Evolutionary conservation across 2,797 vertebrate species (phyloP).

Genomic region (Adrianichthys oophorus): DNA sequence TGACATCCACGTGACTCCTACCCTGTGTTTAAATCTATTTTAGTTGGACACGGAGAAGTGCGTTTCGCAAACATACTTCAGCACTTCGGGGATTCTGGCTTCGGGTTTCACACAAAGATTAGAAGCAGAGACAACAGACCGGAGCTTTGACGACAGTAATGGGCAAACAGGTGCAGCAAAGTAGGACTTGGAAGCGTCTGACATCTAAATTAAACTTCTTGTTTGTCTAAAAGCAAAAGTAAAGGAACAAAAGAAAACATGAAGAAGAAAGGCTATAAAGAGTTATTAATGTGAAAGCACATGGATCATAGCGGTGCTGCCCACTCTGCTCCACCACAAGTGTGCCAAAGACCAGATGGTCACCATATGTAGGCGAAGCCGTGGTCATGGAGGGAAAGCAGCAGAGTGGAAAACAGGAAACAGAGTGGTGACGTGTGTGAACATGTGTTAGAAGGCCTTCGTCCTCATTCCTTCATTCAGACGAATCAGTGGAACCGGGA

Average conservation of each 20-base stretch:
- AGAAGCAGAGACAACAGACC: constrained; percentile 22
- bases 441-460: constrained; percentile 44
- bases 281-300: constrained; percentile 68
- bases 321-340: constrained; percentile 53
- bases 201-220: background rate
- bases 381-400: constrained; percentile 46
- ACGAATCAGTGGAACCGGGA: constrained; percentile 19
- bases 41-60: constrained; percentile 53
- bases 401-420: constrained; percentile 52
- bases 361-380: constrained; percentile 74
- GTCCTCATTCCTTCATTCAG: constrained; percentile 19
- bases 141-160: constrained; percentile 3
- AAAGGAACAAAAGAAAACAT: background rate
- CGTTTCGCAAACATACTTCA: constrained; percentile 48
- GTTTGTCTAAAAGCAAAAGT: constrained; percentile 1
- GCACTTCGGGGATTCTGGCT: constrained; percentile 25
- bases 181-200: background rate
- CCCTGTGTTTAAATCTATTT: constrained; percentile 85
- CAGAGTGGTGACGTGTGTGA: constrained; percentile 47
- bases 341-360: constrained; percentile 77
- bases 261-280: constrained; percentile 33
- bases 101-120: constrained; percentile 28
- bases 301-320: constrained; percentile 51
- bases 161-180: constrained; percentile 10
- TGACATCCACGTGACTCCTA: constrained; percentile 71